Evolutionary conservation across 2,888 invertebrate genomes (phyloP).

Genomic region (Hirtodrosophila duncani): DNA sequence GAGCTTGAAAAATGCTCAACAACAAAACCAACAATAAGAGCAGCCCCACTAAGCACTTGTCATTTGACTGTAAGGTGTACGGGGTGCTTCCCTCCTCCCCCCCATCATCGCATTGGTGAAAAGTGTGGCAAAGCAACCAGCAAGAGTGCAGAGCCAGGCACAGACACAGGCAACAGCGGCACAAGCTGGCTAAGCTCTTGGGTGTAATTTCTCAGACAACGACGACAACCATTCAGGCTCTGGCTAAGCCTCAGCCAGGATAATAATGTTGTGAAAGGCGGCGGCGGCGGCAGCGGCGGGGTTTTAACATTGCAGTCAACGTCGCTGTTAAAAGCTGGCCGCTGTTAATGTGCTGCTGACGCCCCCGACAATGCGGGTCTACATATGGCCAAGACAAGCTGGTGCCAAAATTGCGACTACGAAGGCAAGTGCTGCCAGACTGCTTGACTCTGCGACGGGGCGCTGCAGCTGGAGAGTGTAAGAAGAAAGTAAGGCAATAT

Average conservation of each 20-base stretch:
- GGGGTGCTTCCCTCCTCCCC: slow-evolving; percentile 17
- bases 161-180: slow-evolving; percentile 6
- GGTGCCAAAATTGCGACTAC: slow-evolving; percentile 19
- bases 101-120: slow-evolving; percentile 28
- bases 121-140: slow-evolving; percentile 12
- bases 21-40: slow-evolving; percentile 32
- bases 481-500: slow-evolving; percentile 30
- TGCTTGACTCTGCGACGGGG: slow-evolving; percentile 43
- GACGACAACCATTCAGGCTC: slow-evolving; percentile 16
- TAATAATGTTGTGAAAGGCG: slow-evolving; percentile 49
- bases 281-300: no score
- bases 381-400: slow-evolving; percentile 31
- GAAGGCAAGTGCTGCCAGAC: slow-evolving; percentile 61
- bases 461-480: slow-evolving; percentile 9
- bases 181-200: slow-evolving; percentile 51
- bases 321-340: no score
- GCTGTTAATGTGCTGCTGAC: no score
- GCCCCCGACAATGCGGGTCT: slow-evolving; percentile 10
- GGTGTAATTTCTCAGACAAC: slow-evolving; percentile 51
- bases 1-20: slow-evolving; percentile 45
- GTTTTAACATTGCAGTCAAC: no score
- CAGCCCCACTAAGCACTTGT: slow-evolving; percentile 53
- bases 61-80: slow-evolving; percentile 49
- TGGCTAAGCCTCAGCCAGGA: slow-evolving; percentile 9
- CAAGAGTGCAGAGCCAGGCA: background rate